phyloP scores from a whole-genome alignment of 2,113 vertebrate genomes.

The Otis tarda region DNA sequence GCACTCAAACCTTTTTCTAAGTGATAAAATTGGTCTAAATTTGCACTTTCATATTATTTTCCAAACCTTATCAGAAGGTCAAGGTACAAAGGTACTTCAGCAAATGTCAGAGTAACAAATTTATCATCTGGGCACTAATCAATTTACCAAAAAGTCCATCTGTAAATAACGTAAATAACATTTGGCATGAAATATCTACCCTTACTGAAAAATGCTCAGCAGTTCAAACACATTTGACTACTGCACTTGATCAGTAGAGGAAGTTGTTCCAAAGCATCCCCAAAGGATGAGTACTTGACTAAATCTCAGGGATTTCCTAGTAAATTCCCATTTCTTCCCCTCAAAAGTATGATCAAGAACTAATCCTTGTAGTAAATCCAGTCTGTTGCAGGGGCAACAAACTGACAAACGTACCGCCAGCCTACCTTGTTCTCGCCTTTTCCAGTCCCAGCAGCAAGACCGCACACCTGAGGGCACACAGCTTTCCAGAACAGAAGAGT shows the following conservation, averaged over 20 bases:
- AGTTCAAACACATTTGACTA: neutral
- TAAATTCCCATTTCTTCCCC: neutral
- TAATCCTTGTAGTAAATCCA: neutral
- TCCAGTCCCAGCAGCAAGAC: neutral
- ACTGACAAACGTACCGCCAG: neutral
- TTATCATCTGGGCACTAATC: neutral
- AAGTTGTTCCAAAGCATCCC: neutral
- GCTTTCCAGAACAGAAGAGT: neutral
- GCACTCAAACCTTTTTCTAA: neutral
- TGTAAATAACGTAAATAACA: neutral
- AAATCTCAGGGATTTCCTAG: neutral
- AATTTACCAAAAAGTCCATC: neutral
- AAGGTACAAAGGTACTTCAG: neutral
- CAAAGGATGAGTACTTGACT: neutral
- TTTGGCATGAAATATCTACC: neutral
- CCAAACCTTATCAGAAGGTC: neutral
- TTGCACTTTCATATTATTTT: neutral
- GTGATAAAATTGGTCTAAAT: neutral
- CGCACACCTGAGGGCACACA: neutral
- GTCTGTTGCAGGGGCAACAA: neutral
- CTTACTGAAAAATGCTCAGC: neutral
- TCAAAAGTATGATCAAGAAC: neutral
- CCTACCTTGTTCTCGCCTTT: accelerated
- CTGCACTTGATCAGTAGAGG: neutral
- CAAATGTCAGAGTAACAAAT: neutral